Percentiles rank a stretch among this genome's conserved stretches.
Conservation (phyloP, 2,113 vertebrate genomes). For the Oceanodroma tethys region DNA sequence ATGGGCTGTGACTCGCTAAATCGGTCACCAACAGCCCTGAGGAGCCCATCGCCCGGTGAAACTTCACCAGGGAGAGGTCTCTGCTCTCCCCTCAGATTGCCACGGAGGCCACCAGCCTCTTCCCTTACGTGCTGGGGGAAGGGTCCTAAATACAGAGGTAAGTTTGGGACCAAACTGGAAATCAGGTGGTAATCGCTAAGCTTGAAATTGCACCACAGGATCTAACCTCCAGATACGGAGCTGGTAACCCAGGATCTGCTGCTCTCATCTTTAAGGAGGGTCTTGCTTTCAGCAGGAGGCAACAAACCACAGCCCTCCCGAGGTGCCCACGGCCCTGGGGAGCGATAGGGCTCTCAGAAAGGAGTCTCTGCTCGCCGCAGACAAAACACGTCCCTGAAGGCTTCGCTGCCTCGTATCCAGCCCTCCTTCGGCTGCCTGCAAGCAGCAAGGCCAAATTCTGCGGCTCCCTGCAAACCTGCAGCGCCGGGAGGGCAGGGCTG, state of each 20-base stretch:
- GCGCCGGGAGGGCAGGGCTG: background rate
- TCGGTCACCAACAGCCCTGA: fast-evolving
- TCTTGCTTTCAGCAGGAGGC: background rate
- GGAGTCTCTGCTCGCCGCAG: background rate
- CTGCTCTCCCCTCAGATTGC: background rate
- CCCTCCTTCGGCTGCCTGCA: background rate
- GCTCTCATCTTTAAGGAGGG: background rate
- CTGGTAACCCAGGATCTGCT: background rate
- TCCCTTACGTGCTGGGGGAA: fast-evolving
- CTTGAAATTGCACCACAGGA: background rate
- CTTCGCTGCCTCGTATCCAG: fast-evolving
- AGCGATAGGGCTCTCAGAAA: background rate
- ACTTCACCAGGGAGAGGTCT: background rate
- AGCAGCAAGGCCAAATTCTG: background rate
- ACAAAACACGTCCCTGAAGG: background rate
- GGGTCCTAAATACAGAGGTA: fast-evolving
- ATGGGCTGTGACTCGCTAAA: background rate
- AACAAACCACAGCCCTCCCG: background rate
- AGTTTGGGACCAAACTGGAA: background rate
- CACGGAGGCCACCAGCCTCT: background rate
- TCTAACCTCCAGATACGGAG: fast-evolving
- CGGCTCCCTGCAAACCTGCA: background rate
- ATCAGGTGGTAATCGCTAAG: background rate
- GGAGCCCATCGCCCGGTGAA: fast-evolving
- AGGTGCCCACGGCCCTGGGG: background rate